These are phyloP conservation scores for Phrynocephalus guinanensis DNA, from an alignment of 2,797 vertebrate genomes.

Conservation along the genomic window DNA sequence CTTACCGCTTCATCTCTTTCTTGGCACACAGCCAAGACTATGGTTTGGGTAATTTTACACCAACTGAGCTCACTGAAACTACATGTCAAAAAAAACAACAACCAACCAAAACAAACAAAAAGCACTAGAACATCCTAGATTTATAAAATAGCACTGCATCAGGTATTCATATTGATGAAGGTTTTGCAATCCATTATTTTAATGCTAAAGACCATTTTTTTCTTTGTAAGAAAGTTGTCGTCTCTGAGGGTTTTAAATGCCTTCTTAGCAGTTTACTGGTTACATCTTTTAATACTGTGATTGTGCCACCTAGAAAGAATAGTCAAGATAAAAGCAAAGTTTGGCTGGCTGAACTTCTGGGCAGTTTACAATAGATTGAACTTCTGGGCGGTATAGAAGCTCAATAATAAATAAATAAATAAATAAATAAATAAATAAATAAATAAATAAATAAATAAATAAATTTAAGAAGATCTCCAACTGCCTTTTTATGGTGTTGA, in stretches of 20 bases:
- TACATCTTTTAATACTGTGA: background rate
- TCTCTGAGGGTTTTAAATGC: background rate
- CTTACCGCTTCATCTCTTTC: background rate
- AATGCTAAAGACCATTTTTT: background rate
- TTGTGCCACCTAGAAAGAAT: background rate
- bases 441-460: too few relatives aligned
- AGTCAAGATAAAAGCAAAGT: background rate
- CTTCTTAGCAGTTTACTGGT: background rate
- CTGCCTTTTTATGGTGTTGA: background rate
- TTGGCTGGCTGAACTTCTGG: too few relatives aligned
- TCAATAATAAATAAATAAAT: too few relatives aligned
- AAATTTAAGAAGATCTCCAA: background rate
- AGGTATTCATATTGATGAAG: background rate
- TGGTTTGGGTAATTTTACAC: background rate
- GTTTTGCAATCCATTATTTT: background rate
- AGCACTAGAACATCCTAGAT: background rate
- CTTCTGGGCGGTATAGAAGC: too few relatives aligned
- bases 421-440: too few relatives aligned
- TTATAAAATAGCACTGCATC: background rate
- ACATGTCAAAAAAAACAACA: background rate
- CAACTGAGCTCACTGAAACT: background rate
- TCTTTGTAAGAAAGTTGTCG: background rate
- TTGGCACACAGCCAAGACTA: constrained; percentile 1
- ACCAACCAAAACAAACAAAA: too few relatives aligned
- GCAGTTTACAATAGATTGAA: too few relatives aligned